Conservation (phyloP, 1,140 invertebrate species). For the Drosophila ambigua region DNA sequence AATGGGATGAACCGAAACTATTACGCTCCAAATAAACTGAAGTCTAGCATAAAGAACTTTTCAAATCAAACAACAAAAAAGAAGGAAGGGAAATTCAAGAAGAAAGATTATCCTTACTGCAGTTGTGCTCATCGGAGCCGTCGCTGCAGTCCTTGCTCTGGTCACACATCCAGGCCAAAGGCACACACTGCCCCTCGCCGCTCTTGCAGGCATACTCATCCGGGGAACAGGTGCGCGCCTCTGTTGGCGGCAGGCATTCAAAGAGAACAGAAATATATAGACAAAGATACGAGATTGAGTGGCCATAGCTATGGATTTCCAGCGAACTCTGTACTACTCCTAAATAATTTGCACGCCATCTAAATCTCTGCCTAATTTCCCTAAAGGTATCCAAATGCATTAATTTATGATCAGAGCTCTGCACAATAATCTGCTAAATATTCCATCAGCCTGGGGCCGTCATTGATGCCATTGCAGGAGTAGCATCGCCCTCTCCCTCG, state of each 20-base stretch:
- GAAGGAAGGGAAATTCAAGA: not conserved
- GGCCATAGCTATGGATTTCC: not conserved
- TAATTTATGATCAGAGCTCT: conserved; percentile 13
- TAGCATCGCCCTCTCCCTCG: conserved; percentile 11
- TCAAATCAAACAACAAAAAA: conserved; percentile 23
- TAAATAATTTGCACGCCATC: not conserved
- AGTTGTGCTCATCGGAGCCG: conserved; percentile 93
- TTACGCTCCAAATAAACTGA: conserved; percentile 8
- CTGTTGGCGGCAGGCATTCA: conserved; percentile 83
- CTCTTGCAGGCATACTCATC: conserved; percentile 94
- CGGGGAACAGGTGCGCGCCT: conserved; percentile 90
- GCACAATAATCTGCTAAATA: conserved; percentile 12
- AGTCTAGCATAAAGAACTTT: not conserved
- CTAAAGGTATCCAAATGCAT: conserved; percentile 5
- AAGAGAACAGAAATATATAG: conserved; percentile 5
- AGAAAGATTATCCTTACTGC: conserved; percentile 89
- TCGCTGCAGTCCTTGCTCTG: conserved; percentile 93
- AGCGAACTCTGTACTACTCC: not conserved
- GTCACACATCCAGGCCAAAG: conserved; percentile 96
- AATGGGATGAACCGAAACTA: not conserved
- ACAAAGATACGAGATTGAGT: conserved; percentile 14
- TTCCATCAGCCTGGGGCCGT: conserved; percentile 7
- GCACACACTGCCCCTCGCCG: conserved; percentile 92
- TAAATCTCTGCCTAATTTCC: too few relatives aligned
- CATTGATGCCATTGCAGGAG: conserved; percentile 1